phyloP scores from a whole-genome alignment of 2,888 invertebrate genomes.

The Lasioglossum figueresi region DNA sequence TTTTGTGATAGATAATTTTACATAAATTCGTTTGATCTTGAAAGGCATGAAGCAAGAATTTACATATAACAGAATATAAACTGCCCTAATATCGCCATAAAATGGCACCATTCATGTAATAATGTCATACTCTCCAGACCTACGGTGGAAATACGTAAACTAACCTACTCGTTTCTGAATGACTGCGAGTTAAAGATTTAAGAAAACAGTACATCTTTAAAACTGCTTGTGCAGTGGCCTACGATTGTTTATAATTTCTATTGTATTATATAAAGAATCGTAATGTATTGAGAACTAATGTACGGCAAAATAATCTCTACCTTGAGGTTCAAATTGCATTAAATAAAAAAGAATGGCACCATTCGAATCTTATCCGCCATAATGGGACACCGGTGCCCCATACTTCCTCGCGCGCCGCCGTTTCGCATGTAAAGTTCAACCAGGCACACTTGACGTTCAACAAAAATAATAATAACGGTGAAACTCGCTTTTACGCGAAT shows the following conservation, averaged over 20 bases:
- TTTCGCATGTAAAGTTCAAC: not conserved
- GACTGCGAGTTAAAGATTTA: no score
- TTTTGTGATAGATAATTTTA: not conserved
- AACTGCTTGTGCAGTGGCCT: no score
- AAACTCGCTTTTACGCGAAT: constrained; percentile 35
- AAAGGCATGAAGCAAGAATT: not conserved
- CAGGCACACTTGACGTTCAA: not conserved
- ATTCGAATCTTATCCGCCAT: not conserved
- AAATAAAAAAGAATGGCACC: no score
- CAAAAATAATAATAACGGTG: constrained; percentile 46
- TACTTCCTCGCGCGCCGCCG: constrained; percentile 23
- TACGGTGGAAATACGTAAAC: no score
- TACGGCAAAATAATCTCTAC: no score
- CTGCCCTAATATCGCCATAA: not conserved
- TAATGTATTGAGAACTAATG: no score
- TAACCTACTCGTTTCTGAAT: no score
- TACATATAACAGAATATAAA: not conserved
- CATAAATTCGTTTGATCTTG: not conserved
- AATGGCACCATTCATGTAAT: not conserved
- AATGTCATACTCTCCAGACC: no score
- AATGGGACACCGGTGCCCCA: constrained; percentile 15
- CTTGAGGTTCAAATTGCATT: no score
- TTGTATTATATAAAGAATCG: no score
- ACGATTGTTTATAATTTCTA: no score
- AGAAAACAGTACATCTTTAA: no score